Conservation (phyloP, 2,113 vertebrate species). For the Chaenocephalus aceratus region DNA sequence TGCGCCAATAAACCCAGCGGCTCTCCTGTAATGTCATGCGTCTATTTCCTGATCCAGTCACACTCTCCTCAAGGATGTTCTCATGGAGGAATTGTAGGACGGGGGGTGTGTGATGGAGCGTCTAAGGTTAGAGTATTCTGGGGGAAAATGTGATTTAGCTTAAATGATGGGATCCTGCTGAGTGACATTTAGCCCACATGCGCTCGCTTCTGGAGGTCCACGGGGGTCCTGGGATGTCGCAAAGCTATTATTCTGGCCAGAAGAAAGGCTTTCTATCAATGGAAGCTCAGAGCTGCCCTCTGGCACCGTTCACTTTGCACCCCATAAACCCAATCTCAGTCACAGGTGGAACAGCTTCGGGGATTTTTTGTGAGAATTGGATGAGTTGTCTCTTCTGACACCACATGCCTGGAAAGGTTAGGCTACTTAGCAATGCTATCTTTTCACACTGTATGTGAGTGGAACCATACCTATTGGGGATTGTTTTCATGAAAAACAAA, state of each 20-base stretch:
- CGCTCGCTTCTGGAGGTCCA: slow-evolving; percentile 29
- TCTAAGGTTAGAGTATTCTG: slow-evolving; percentile 32
- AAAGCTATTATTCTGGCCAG: slow-evolving; percentile 52
- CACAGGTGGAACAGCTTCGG: slow-evolving; percentile 18
- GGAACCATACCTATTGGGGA: not conserved
- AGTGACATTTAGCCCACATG: slow-evolving; percentile 74
- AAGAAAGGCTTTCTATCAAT: slow-evolving; percentile 72
- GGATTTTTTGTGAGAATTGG: not conserved
- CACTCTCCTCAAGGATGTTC: not conserved
- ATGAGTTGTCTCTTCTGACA: not conserved
- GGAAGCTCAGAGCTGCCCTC: slow-evolving; percentile 47
- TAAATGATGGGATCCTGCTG: slow-evolving; percentile 58
- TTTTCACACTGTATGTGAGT: not conserved
- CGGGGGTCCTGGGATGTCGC: slow-evolving; percentile 25
- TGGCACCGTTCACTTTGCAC: slow-evolving; percentile 30
- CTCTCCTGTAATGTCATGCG: slow-evolving; percentile 20
- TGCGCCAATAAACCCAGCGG: slow-evolving; percentile 17
- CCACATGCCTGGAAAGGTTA: not conserved
- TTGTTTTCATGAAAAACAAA: not conserved
- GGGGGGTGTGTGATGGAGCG: slow-evolving; percentile 1
- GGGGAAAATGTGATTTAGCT: slow-evolving; percentile 48
- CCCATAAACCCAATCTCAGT: slow-evolving; percentile 36
- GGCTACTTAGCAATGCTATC: not conserved
- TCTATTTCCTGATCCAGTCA: slow-evolving; percentile 31
- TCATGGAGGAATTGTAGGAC: slow-evolving; percentile 3